Evolutionary conservation across 2,113 vertebrate genomes (phyloP).

Genomic region (Nycticebus coucang): DNA sequence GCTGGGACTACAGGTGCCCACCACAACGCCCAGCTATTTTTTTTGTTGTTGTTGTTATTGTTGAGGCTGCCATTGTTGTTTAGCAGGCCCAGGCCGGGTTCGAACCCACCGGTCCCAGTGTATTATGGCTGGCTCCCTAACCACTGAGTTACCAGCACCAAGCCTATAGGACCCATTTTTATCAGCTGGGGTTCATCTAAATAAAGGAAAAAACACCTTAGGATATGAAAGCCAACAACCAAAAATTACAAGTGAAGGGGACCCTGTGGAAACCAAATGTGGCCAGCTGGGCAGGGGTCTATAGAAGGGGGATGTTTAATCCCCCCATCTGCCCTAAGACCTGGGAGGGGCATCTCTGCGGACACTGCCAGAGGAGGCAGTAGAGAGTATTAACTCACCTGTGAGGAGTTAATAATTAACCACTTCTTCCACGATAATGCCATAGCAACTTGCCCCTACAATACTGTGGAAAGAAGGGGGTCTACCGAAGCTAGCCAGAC

Average conservation of each 20-base stretch:
- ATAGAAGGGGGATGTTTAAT: background rate
- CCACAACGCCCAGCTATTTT: too few species aligned
- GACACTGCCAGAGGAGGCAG: background rate
- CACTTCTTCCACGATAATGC: background rate
- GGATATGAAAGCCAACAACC: background rate
- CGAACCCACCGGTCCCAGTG: too few species aligned
- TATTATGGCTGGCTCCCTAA: too few species aligned
- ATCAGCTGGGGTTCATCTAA: slow-evolving; percentile 28
- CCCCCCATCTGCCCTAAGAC: background rate
- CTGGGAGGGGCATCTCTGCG: background rate
- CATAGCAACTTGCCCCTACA: background rate
- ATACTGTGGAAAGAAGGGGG: background rate
- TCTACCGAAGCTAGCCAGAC: background rate
- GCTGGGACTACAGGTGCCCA: too few species aligned
- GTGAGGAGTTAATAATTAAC: slow-evolving; percentile 34
- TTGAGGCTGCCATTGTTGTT: too few species aligned
- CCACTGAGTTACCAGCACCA: background rate
- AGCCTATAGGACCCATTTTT: background rate
- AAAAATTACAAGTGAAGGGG: background rate
- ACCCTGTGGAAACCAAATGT: background rate
- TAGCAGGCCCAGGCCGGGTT: too few species aligned
- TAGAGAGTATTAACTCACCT: background rate
- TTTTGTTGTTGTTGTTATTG: too few species aligned
- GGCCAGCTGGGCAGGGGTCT: background rate
- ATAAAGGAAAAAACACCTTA: background rate